Base-by-base conservation (phyloP, 1,140 invertebrate genomes). In the Scaptomyza pallida region DNA sequence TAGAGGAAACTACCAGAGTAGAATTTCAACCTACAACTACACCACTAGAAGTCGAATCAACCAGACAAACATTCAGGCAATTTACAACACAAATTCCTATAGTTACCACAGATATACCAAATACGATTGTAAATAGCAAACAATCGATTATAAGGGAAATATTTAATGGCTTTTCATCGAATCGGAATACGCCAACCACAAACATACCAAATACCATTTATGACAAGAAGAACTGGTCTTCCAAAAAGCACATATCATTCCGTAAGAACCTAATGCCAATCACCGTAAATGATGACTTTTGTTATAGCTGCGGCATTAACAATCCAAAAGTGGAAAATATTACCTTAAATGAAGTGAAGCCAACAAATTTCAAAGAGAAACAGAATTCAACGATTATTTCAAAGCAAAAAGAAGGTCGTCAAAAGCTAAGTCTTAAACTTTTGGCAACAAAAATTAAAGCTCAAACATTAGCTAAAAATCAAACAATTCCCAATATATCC, bases 401-500 rank as follows among this genome's bases (percentile, higher is more conserved):
- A 10, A 21, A 47, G 13, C 13, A 47, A 37, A 21, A 13, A 1
- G 2, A 40, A n/a, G 6, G 10, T 13, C 2, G 17, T 19, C 19
- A 54, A 12, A 68, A 51, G 2, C 1, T 3, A 21, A 50, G 9
- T 17, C 12, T 45, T n/a, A 63, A 63, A 15, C 19, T 54, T 1
- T 10, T 44, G 1, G 9, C 30, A 2, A 12, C 30, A 5, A 56
- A 52, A 48, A 9, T 45, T 9, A 60, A 62, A 33, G 15, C 41
- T 13, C 21, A 65, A 15, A 65, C 30, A 8, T 44, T 47, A 16
- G 35, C 26, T 5, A 51, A 47, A 52, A 12, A 16, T 33, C 10
- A 16, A 2, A 15, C 12, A 3, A 19, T n/a, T 10, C 0, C 15
- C 5, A 61, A 68, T 30, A 2, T 35, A 1, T 23, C 47, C 12